phyloP scores from a whole-genome alignment of 2,888 invertebrate species.

The Leucophora obtusa region DNA sequence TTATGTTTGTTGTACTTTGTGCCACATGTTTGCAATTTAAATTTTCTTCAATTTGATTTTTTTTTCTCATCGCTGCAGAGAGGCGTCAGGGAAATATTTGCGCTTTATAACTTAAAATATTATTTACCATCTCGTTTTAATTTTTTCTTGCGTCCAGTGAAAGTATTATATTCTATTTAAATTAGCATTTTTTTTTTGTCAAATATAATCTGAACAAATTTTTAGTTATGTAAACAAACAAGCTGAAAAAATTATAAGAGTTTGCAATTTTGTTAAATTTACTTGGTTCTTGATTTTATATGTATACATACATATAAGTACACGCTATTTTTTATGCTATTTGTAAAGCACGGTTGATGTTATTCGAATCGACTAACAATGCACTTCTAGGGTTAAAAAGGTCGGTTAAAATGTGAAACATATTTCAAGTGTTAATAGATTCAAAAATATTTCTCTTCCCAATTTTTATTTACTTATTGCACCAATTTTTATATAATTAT shows the following conservation, averaged over 20 bases:
- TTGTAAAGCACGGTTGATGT: too few relatives aligned
- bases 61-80: neutral
- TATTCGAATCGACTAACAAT: too few relatives aligned
- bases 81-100: slow-evolving; percentile 8
- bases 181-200: slow-evolving; percentile 37
- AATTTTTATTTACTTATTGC: too few relatives aligned
- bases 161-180: slow-evolving; percentile 54
- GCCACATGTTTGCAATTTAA: slow-evolving; percentile 62
- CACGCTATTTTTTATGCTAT: too few relatives aligned
- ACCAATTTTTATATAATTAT: too few relatives aligned
- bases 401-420: too few relatives aligned
- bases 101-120: slow-evolving; percentile 35
- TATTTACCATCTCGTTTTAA: slow-evolving; percentile 48
- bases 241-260: neutral
- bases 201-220: slow-evolving; percentile 25
- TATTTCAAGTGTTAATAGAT: too few relatives aligned
- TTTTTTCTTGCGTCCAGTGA: slow-evolving; percentile 56
- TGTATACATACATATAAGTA: too few relatives aligned
- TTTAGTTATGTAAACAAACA: neutral
- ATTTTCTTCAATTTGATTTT: slow-evolving; percentile 50
- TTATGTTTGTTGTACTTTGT: slow-evolving; percentile 22
- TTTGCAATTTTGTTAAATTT: neutral
- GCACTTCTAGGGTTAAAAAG: too few relatives aligned
- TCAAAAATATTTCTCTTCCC: too few relatives aligned
- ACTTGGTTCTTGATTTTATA: neutral